Conservation (phyloP, 2,113 vertebrate genomes). For the Oreochromis niloticus region DNA sequence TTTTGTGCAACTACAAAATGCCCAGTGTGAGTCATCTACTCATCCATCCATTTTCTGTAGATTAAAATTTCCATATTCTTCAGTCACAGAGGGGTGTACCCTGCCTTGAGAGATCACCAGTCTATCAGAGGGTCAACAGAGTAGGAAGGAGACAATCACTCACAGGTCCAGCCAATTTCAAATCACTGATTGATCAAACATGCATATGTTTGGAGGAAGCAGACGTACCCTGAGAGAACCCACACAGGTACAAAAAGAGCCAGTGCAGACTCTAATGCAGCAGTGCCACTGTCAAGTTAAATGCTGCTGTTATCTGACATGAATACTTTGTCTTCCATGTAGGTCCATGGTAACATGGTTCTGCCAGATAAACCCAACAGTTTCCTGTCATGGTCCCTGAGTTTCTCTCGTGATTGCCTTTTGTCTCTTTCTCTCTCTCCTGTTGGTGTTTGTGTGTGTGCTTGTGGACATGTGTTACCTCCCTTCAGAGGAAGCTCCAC, state of each 20-base stretch:
- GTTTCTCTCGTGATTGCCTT: rapidly evolving
- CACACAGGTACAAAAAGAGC: neutral
- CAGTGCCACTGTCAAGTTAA: rapidly evolving
- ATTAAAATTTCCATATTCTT: neutral
- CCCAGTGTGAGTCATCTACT: neutral
- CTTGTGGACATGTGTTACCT: neutral
- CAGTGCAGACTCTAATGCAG: neutral
- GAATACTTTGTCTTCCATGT: rapidly evolving
- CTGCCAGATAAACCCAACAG: neutral
- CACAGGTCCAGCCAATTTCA: rapidly evolving
- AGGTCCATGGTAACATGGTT: neutral
- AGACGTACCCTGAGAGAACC: no score
- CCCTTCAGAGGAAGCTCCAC: no score
- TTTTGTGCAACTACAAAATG: neutral
- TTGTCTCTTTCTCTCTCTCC: neutral
- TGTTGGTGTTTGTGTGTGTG: neutral
- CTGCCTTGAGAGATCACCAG: neutral
- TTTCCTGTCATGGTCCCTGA: rapidly evolving
- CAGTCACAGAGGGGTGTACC: neutral
- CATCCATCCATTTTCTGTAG: neutral
- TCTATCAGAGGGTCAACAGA: neutral
- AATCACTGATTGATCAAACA: neutral
- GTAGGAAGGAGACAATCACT: neutral
- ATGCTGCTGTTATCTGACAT: rapidly evolving
- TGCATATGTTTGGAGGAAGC: neutral